Base-by-base conservation (phyloP, 1,140 invertebrate species). In the Aphelenchoides fujianensis region DNA sequence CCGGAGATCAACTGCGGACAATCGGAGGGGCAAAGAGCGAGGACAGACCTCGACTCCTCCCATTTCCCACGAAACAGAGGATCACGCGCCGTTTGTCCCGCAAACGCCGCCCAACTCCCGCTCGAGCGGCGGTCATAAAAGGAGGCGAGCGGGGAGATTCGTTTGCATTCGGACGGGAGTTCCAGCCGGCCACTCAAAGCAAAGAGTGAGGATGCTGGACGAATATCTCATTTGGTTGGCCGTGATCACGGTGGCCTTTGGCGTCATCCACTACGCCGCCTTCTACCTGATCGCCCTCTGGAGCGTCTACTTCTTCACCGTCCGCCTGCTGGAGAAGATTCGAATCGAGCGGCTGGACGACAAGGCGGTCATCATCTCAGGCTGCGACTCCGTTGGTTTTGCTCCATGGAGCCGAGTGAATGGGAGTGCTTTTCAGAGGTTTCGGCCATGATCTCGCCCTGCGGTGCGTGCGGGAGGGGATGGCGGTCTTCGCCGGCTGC, bases 351-450 rank as follows among this genome's bases (percentile, higher is more conserved):
- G 63, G 37, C 35, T 79, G 7, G 27, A 37, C 28, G 19, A 35
- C 9, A 77, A 78, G 52, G n/a, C 74, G 5, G 74, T 76, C 2
- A 37, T 76, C 30, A 79, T 76, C n/a, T 74, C 72, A 16, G 74
- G 74, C 2, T 71, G 69, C 31, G 68, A 71, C 31, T 23, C 62
- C 3, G 31, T 68, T 3, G 12, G 37, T 68, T 68, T 61, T 61
- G 53, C 9, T 12, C n/a, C n/a, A n/a, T n/a, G n/a, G n/a, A n/a
- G n/a, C n/a, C n/a, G n/a, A n/a, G n/a, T n/a, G n/a, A n/a, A n/a
- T n/a, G n/a, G n/a, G n/a, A n/a, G n/a, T n/a, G n/a, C n/a, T n/a
- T n/a, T n/a, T n/a, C n/a, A n/a, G n/a, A n/a, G 74, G 74, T 19
- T 76, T 76, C 61, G 74, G 74, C 19, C 36, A 57, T 34, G 70